Base-by-base conservation (phyloP, 2,797 vertebrate species). In the Liparis tanakae region DNA sequence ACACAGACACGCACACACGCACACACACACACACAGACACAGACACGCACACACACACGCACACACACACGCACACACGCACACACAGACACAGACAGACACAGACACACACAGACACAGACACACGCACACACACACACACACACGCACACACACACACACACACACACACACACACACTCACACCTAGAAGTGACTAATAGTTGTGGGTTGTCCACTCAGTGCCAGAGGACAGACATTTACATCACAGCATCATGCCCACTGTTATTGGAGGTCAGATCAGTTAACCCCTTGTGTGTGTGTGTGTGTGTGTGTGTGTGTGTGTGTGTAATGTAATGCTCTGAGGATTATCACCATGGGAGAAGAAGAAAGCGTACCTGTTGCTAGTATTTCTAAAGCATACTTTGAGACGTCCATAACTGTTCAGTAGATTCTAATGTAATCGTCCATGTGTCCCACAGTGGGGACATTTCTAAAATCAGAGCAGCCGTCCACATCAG, bases 171-270 rank as follows among this genome's bases (percentile, higher is more conserved):
- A 56, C 50, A 62, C 18, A 36, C 58, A 51, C 53, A 64, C 60
- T 72, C 74, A 69, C 48, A 76, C 39, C 56, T 77, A 62, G 77
- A 58, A 72, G 46, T 84, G 80, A 88, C 87, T 79, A 76, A 87
- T 86, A 78, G 72, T 82, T 81, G 50, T 72, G 39, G 63, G 80
- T 79, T 63, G 84, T 76, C 75, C 71, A 53, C 17, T 53, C 55
- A 33, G n/a, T 0, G 22, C 74, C 36, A 3, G 1, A 56, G 74
- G 67, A 41, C 61, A 46, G 51, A 70, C 78, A 44, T 76, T 72
- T 69, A 74, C 66, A 79, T 83, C 72, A 72, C 44, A 34, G 17
- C 1, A 25, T 65, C 33, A 1, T 9, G 10, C 65, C 61, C 70
- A 6, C 55, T 5, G 62, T 70, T 62, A 67, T 34, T 65, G 71